Evolutionary conservation across 1,140 invertebrate genomes (phyloP), one percentile per base, ranked within the genome.

Genomic region (Drosophila cardini): DNA sequence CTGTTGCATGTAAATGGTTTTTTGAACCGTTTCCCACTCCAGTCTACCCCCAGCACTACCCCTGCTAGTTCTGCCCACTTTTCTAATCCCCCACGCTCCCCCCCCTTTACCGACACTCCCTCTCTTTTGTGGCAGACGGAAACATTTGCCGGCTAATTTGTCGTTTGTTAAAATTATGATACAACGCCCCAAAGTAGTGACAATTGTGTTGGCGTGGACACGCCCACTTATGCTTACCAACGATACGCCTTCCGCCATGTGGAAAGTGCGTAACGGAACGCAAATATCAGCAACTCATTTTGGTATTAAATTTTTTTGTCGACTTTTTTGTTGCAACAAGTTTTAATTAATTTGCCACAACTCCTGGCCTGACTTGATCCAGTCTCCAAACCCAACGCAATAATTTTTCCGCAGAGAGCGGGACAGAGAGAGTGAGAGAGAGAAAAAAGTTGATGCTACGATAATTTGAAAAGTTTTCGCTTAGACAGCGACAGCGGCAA

Each of bases 391-490:
- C 50, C 32, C 61, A 42, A 21, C 71, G 65, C 76, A 79, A 85
- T 65, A 80, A 64, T 79, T 77, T 69, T 72, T 67, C 34, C 34
- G 53, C 63, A 77, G 63, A 15, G 52, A 56, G 50, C 48, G 63
- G 42, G 53, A 43, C 43, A 55, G 48, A 11, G 50, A 48, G 46
- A 48, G 46, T 13, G 40, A 43, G 40, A 0, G 40, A 15, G 40
- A 2, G 13, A 63, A 76, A 87, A 55, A 87, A 87, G 84, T 87
- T 87, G 84, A 87, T 89, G 76, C 84, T 74, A 84, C 84, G 84
- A 87, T 87, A 87, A 87, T 87, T 87, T 87, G 84, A 87, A 87
- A 87, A 87, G 84, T 87, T 87, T 87, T 87, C 84, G 84, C 72
- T 87, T 89, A 87, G 84, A 89, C 84, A 89, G 84, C 76, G 67